Conservation (phyloP, 2,888 invertebrate genomes). For the Caenorhabditis doughertyi region DNA sequence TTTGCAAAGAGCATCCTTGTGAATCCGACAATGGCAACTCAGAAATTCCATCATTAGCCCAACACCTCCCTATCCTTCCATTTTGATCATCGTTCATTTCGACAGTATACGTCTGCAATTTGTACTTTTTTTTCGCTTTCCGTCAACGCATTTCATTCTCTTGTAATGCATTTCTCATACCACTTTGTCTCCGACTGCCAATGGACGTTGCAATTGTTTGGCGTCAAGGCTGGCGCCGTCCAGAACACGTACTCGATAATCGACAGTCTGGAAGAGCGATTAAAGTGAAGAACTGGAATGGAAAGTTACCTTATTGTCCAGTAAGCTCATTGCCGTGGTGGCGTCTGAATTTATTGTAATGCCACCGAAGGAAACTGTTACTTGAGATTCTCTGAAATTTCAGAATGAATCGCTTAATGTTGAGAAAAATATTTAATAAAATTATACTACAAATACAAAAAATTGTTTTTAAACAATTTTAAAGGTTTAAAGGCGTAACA, state of each 20-base stretch:
- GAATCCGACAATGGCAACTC: constrained; percentile 79
- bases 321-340: constrained; percentile 60
- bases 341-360: constrained; percentile 78
- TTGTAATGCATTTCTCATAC: too few species aligned
- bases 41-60: constrained; percentile 80
- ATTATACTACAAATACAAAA: too few species aligned
- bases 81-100: constrained; percentile 59
- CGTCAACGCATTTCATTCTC: too few species aligned
- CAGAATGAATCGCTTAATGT: too few species aligned
- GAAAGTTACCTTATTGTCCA: constrained; percentile 44
- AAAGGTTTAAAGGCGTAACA: too few species aligned
- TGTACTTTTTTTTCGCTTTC: constrained; percentile 81
- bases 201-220: constrained; percentile 73
- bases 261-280: constrained; percentile 60
- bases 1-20: constrained; percentile 80
- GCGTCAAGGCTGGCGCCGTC: constrained; percentile 76
- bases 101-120: constrained; percentile 72
- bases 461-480: too few species aligned
- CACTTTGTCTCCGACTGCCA: constrained; percentile 81
- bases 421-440: too few species aligned
- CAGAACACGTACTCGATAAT: constrained; percentile 79
- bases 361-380: constrained; percentile 81
- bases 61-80: constrained; percentile 79
- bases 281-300: background rate
- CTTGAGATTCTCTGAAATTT: constrained; percentile 72